phyloP scores from a whole-genome alignment of 64 coral and sea anemone genomes.

The Pachyseris speciosa region DNA sequence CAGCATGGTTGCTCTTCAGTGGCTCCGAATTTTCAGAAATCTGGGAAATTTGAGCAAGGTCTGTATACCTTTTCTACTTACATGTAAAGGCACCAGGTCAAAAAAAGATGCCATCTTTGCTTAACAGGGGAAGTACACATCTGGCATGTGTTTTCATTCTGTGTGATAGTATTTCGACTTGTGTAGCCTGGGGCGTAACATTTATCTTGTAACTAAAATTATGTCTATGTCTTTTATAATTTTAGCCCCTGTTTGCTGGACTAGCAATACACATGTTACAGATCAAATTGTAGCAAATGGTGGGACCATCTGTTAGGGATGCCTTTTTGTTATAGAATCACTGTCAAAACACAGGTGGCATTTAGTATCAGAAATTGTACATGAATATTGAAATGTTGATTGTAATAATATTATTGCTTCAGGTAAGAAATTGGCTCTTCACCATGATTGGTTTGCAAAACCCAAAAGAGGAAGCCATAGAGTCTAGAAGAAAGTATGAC shows the following conservation, averaged over 20 bases:
- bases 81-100: neutral
- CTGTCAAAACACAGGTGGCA: no score
- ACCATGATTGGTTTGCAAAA: no score
- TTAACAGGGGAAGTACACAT: neutral
- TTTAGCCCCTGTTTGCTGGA: no score
- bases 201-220: neutral
- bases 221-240: neutral
- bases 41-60: constrained; percentile 38
- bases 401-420: neutral
- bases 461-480: no score
- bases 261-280: no score
- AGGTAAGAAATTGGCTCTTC: neutral
- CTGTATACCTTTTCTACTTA: neutral
- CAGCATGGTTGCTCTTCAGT: constrained; percentile 18
- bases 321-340: neutral
- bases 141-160: neutral
- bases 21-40: constrained; percentile 54
- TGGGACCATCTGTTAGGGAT: neutral
- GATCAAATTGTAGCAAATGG: no score
- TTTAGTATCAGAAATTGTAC: neutral
- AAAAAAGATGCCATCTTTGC: neutral
- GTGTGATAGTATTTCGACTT: neutral
- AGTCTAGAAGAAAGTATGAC: no score
- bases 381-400: no score
- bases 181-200: neutral